phyloP scores from a whole-genome alignment of 1,140 invertebrate genomes.

The Nebria ingens region DNA sequence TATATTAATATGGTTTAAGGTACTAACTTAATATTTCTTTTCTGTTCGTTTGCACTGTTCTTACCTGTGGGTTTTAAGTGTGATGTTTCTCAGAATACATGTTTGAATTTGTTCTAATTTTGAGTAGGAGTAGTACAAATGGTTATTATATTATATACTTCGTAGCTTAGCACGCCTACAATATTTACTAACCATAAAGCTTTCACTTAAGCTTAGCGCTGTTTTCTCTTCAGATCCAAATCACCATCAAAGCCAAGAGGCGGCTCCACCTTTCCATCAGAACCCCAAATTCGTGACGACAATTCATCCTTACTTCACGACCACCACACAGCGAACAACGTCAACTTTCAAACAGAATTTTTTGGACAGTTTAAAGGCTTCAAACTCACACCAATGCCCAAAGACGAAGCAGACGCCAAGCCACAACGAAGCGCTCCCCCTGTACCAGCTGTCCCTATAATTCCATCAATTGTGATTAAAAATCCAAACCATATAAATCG shows the following conservation, averaged over 20 bases:
- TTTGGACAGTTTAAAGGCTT: conserved; percentile 81
- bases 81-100: too few species aligned
- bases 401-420: conserved; percentile 34
- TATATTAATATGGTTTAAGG: too few species aligned
- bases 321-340: conserved; percentile 19
- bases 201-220: too few species aligned
- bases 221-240: conserved; percentile 26
- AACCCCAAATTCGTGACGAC: conserved; percentile 40
- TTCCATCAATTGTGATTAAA: not conserved
- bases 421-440: conserved; percentile 38
- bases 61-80: too few species aligned
- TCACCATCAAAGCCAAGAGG: conserved; percentile 38
- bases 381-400: conserved; percentile 56
- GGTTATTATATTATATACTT: too few species aligned
- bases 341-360: conserved; percentile 45
- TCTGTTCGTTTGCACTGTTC: too few species aligned
- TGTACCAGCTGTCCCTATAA: conserved; percentile 33
- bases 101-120: too few species aligned
- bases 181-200: too few species aligned
- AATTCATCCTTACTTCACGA: conserved; percentile 39
- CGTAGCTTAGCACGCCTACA: too few species aligned
- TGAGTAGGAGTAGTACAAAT: too few species aligned
- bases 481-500: not conserved
- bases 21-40: too few species aligned
- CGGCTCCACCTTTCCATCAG: conserved; percentile 44